Evolutionary conservation across 2,888 invertebrate species (phyloP).

Genomic region (Encarsia formosa): DNA sequence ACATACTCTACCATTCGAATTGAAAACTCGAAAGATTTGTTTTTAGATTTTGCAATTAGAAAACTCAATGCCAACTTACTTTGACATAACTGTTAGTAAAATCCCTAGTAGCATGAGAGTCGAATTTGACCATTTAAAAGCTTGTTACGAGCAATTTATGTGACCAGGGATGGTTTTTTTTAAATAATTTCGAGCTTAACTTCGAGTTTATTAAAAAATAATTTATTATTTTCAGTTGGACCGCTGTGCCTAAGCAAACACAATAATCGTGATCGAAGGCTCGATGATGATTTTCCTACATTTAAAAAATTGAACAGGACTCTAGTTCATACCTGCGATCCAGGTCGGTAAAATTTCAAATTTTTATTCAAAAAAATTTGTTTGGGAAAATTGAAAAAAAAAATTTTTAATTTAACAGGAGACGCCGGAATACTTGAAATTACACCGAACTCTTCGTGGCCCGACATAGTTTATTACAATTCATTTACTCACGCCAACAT

Average conservation of each 20-base stretch:
- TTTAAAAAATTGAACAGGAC: constrained; percentile 84
- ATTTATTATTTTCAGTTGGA: constrained; percentile 71
- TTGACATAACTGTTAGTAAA: too few relatives aligned
- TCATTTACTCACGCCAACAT: constrained; percentile 91
- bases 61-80: too few relatives aligned
- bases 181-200: too few relatives aligned
- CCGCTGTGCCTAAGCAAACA: constrained; percentile 73
- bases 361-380: background rate
- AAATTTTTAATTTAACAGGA: constrained; percentile 44
- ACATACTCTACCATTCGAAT: constrained; percentile 5
- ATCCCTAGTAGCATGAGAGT: too few relatives aligned
- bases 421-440: constrained; percentile 71
- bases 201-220: too few relatives aligned
- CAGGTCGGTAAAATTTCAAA: constrained; percentile 42
- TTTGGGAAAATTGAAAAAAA: background rate
- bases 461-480: constrained; percentile 88
- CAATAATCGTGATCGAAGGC: constrained; percentile 65
- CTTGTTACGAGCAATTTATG: too few relatives aligned
- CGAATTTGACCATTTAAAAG: too few relatives aligned
- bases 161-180: too few relatives aligned
- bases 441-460: constrained; percentile 86
- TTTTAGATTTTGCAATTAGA: too few relatives aligned
- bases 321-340: constrained; percentile 66
- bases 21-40: too few relatives aligned
- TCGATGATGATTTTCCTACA: constrained; percentile 72